Base-by-base conservation (phyloP, 2,888 invertebrate species). In the Cremastinae sp. region DNA sequence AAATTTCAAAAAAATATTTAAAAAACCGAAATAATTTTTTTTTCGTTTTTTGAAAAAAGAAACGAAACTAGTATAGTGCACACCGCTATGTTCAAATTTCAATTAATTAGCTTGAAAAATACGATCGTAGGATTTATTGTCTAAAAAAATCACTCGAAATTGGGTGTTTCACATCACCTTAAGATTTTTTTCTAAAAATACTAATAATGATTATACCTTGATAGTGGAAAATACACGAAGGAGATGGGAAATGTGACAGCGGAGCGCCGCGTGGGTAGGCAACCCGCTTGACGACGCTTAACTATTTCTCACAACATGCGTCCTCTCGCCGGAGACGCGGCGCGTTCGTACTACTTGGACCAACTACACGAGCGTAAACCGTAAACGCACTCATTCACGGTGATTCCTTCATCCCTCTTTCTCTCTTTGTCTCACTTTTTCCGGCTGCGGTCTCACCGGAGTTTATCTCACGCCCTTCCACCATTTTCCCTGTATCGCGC, bases 381-480 rank as follows among this genome's bases (percentile, higher is more conserved):
- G 28, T 28, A 28, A 28, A 28, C 28, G 28, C 28, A 28, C 5
- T 28, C 28, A 28, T 28, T 28, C 28, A 28, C 28, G 5, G 28
- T 12, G 16, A 5, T 53, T 58, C 62, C 47, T 49, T 20, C 61
- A 51, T 56, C 65, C 53, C 59, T 76, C 71, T 71, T 75, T 69
- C 66, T 66, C 74, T 51, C 64, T 43, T 53, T 45, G 62, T 68
- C n/a, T 64, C 75, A 68, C 68, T 79, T 43, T 80, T 75, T 75
- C 73, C 28, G 16, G 43, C 41, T 69, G 78, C 79, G 80, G 82
- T 81, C 81, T 82, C 81, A 74, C 78, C 81, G 71, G 76, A 80
- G 78, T 72, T 82, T 84, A 84, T 86, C 84, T 84, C 78, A 75
- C 62, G 78, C 75, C 70, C 72, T 75, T 76, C 77, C 79, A 65